Base-by-base conservation (phyloP, 2,888 invertebrate species). In the Thalpophila matura region DNA sequence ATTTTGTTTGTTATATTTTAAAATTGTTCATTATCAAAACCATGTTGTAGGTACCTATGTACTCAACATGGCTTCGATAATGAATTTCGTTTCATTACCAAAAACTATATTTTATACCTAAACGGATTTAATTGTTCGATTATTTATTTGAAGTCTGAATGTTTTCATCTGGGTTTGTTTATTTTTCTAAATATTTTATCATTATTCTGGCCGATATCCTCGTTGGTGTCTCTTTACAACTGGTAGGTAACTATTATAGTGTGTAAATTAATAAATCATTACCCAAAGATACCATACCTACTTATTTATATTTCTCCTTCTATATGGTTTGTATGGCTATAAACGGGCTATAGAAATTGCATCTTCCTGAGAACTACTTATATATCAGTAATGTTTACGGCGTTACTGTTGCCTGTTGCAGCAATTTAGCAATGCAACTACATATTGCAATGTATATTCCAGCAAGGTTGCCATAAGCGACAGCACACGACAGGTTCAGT, bases 241-340 rank as follows among this genome's bases (percentile, higher is more conserved):
- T 63, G 38, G 27, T 78, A n/a, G n/a, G 53, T 69, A 45, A 58
- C 56, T 74, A 74, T 66, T 80, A 33, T 67, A 65, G 47, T 64
- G 64, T 60, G 53, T 67, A 66, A 59, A 55, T 42, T 62, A 77
- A 58, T 77, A 79, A 79, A 78, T 66, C 79, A 72, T 73, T 77
- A 54, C 47, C 38, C 43, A 47, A 45, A 45, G 27, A 55, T n/a
- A n/a, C n/a, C n/a, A n/a, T n/a, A n/a, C n/a, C n/a, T n/a, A n/a
- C n/a, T n/a, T n/a, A n/a, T 59, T n/a, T 22, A 38, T 29, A 4
- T 18, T n/a, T 20, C 9, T 22, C 12, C n/a, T 1, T 14, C 4
- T n/a, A n/a, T n/a, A n/a, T n/a, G n/a, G n/a, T n/a, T n/a, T n/a
- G n/a, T n/a, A n/a, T n/a, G n/a, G n/a, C n/a, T n/a, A n/a, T n/a